phyloP scores from a whole-genome alignment of 2,797 vertebrate genomes.

The Cyprinodon diabolis region DNA sequence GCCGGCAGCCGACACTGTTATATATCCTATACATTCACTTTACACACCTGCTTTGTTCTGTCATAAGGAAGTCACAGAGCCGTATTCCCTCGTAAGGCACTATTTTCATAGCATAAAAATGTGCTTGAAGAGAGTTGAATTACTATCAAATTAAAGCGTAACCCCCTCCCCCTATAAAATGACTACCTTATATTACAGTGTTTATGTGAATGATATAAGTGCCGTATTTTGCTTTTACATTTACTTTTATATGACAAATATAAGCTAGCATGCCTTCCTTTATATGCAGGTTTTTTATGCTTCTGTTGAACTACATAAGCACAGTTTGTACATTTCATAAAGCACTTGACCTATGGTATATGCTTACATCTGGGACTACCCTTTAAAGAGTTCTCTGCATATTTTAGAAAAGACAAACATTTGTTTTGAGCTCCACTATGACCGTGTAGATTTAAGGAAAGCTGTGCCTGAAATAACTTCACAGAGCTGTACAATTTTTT shows the following conservation, averaged over 20 bases:
- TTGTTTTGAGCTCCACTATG: constrained; percentile 15
- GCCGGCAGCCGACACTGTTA: constrained; percentile 38
- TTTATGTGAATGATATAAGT: background rate
- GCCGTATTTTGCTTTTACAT: background rate
- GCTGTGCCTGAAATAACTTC: constrained; percentile 28
- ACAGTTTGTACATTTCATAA: background rate
- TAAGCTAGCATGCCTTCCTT: background rate
- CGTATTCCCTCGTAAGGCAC: background rate
- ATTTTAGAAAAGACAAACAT: constrained; percentile 16
- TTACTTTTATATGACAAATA: background rate
- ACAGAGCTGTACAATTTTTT: constrained; percentile 21
- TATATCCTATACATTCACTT: constrained; percentile 1
- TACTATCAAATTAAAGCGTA: background rate
- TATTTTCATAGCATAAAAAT: background rate
- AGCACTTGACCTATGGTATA: background rate
- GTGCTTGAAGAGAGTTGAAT: background rate
- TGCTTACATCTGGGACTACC: constrained; percentile 7
- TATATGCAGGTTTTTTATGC: background rate
- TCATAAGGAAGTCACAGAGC: background rate
- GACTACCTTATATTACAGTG: background rate
- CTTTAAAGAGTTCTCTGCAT: constrained; percentile 13
- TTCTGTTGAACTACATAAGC: background rate
- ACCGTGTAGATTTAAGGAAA: constrained; percentile 4
- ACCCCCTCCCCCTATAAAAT: background rate
- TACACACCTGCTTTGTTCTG: background rate